Evolutionary conservation across 2,797 vertebrate genomes (phyloP), one percentile per base, ranked within the genome.

Genomic region (Rhynchotus rufescens): DNA sequence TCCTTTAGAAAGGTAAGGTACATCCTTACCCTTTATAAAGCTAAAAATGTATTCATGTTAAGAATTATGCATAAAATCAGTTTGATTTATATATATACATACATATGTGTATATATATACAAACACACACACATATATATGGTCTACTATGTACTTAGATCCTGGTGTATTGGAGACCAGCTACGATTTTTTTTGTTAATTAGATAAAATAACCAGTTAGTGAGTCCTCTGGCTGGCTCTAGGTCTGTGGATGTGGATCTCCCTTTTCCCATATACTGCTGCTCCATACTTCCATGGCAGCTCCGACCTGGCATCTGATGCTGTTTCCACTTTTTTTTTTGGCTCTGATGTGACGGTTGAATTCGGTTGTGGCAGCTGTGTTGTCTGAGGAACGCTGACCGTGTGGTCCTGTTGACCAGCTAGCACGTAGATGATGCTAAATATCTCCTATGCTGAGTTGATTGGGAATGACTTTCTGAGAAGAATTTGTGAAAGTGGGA

Each of bases 381-480:
- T 56, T 68, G 23, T 22, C 51, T 34, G 13, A 6, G 8, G 38
- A 57, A 6, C 1, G 0, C 79, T 42, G 61, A 8, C 66, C 74
- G 3, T 67, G 14, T 54, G 2, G 3, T 57, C 28, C 28, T 47
- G 15, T 12, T 32, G 61, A 12, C 38, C 72, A 25, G 26, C 26
- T 8, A 6, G 12, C 0, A 0, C 17, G 10, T 4, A 28, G 56
- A 22, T 64, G 36, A 23, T 36, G 34, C 20, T 38, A 23, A 22
- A 26, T 10, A 1, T 9, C 10, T 32, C 44, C 30, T 22, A n/a
- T n/a, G 21, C 6, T 8, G 19, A 47, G 22, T 42, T 49, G 49
- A 32, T 4, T 60, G 9, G 32, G 40, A 45, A 52, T 45, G 26
- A 30, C 26, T 83, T 75, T 54, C 64, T 1, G 26, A 49, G 36